Evolutionary conservation across 2,113 vertebrate species (phyloP), one percentile per base, ranked within the genome.

Genomic region (Esox niger): DNA sequence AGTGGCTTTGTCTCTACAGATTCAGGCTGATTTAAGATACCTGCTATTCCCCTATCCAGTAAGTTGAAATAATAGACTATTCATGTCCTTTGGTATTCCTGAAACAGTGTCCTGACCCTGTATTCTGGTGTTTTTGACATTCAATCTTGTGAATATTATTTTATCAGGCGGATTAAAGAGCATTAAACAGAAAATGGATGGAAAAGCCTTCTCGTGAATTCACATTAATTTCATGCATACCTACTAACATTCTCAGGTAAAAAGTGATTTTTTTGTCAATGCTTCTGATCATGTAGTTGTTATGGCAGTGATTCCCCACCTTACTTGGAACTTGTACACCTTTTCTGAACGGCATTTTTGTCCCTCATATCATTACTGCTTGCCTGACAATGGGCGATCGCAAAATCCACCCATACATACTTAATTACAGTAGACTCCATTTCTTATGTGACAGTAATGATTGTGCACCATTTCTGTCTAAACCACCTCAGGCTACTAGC

Each of bases 321-420:
- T 82, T 83, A 55, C 26, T 82, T 82, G 82, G 82, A 83, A 69
- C 76, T 74, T 64, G 62, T 31, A 47, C 76, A 23, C 32, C 58
- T 76, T 86, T 84, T 82, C 85, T 62, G 25, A n/a, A n/a, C n/a
- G n/a, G n/a, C n/a, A n/a, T n/a, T n/a, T 15, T 7, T 64, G 81
- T 80, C 83, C 4, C 33, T 73, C 78, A 83, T 71, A 77, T n/a
- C n/a, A n/a, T n/a, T n/a, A n/a, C 43, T 64, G 23, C 46, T 26
- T 25, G 33, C 56, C 59, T 1, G n/a, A 5, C 71, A 62, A 68
- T 70, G 76, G 76, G 74, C 70, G 77, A 56, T 27, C 43, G 63
- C 30, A 52, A 21, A 52, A 52, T 52, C 7, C 47, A 21, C 25
- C 7, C 47, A 21, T 11, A 29, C 47, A 52, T 21, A 21, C n/a